Conservation (phyloP, 2,113 vertebrate species). For the Haliaeetus leucogaster region DNA sequence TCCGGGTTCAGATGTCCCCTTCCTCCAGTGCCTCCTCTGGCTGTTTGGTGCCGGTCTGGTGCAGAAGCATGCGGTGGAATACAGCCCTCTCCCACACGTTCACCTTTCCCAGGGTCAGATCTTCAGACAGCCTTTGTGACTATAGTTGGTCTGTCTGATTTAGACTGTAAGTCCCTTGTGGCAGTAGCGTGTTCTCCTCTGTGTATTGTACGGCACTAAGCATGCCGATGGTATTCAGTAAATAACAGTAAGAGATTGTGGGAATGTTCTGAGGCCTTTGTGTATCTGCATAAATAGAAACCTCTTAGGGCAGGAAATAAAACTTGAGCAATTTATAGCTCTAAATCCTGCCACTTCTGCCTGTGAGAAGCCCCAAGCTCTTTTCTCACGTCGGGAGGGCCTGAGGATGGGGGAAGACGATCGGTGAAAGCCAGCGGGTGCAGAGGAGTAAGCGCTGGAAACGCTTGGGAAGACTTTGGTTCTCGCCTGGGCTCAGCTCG, state of each 20-base stretch:
- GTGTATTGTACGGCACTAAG: conserved; percentile 33
- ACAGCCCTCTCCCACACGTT: not conserved
- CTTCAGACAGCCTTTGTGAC: conserved; percentile 57
- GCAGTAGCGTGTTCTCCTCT: conserved; percentile 53
- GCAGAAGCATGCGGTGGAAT: not conserved
- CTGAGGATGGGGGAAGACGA: not conserved
- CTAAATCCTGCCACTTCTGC: conserved; percentile 54
- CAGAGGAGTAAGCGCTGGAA: not conserved
- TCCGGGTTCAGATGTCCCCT: not conserved
- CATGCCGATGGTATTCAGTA: conserved; percentile 47
- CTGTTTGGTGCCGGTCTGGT: not conserved
- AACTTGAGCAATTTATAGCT: conserved; percentile 57
- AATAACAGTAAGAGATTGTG: conserved; percentile 58
- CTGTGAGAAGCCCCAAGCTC: conserved; percentile 46
- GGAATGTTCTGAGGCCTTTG: conserved; percentile 60
- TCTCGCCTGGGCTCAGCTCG: not conserved
- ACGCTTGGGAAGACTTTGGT: not conserved
- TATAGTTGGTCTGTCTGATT: conserved; percentile 43
- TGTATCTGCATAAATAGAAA: conserved; percentile 59
- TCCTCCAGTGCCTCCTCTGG: not conserved
- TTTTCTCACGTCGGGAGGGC: conserved; percentile 42
- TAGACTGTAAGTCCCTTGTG: conserved; percentile 63
- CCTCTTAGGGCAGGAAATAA: conserved; percentile 63
- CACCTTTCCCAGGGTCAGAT: conserved; percentile 63
- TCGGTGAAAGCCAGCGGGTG: not conserved